Evolutionary conservation across 2,888 invertebrate species (phyloP).

Genomic region (Matsumyia berberina): DNA sequence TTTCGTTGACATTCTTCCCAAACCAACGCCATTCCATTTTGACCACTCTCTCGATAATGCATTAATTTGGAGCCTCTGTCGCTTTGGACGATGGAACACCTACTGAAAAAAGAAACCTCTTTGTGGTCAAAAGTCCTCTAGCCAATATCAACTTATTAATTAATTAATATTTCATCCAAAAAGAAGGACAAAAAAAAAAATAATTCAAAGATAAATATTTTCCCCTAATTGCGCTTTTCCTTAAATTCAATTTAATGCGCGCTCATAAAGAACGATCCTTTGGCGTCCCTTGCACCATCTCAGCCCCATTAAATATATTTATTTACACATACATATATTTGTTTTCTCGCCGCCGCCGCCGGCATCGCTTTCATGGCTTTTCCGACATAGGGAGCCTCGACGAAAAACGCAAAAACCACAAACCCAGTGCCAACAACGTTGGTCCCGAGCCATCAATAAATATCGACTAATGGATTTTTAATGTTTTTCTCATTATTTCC

Average conservation of each 20-base stretch:
- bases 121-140: not conserved
- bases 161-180: not conserved
- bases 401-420: slow-evolving; percentile 52
- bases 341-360: slow-evolving; percentile 21
- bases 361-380: slow-evolving; percentile 37
- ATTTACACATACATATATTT: slow-evolving; percentile 41
- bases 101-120: too few species aligned
- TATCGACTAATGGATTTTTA: slow-evolving; percentile 76
- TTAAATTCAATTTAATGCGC: slow-evolving; percentile 58
- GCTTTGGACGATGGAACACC: too few species aligned
- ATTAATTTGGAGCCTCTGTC: too few species aligned
- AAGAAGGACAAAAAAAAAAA: slow-evolving; percentile 5
- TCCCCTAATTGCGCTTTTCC: slow-evolving; percentile 42
- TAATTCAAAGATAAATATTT: slow-evolving; percentile 19
- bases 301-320: slow-evolving; percentile 41
- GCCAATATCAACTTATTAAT: slow-evolving; percentile 13
- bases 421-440: slow-evolving; percentile 62
- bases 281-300: slow-evolving; percentile 33
- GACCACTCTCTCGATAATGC: too few species aligned
- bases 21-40: too few species aligned
- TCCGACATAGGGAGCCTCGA: slow-evolving; percentile 1
- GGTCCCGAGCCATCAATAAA: slow-evolving; percentile 68
- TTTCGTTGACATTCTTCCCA: too few species aligned
- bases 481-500: slow-evolving; percentile 76
- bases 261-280: slow-evolving; percentile 47